Conservation (phyloP, 1,140 invertebrate species). For the Solenopsis invicta region DNA sequence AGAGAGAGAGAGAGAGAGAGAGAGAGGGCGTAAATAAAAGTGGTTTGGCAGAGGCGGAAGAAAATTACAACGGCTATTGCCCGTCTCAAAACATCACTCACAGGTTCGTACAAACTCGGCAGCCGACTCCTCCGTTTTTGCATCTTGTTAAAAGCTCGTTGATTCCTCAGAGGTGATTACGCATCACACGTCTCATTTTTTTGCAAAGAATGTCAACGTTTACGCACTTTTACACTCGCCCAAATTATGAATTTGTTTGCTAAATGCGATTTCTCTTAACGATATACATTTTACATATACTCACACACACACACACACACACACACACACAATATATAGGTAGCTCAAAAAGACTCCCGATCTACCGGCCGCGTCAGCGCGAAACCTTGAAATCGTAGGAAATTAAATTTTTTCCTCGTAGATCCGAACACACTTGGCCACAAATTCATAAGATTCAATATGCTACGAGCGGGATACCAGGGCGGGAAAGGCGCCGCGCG, state of each 20-base stretch:
- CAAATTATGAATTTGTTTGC: neutral
- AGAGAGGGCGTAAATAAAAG: constrained; percentile 54
- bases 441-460: constrained; percentile 85
- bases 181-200: neutral
- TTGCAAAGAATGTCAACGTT: neutral
- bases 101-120: neutral
- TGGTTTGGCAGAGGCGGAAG: constrained; percentile 40
- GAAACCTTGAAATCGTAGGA: constrained; percentile 79
- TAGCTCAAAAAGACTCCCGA: constrained; percentile 3
- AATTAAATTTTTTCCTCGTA: constrained; percentile 82
- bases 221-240: neutral
- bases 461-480: constrained; percentile 77
- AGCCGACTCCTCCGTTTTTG: neutral
- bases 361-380: constrained; percentile 69
- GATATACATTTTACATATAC: neutral
- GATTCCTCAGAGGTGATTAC: neutral
- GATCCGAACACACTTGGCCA: constrained; percentile 73
- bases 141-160: neutral
- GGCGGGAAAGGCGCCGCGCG: constrained; percentile 20
- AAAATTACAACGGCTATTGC: constrained; percentile 43
- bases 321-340: too few relatives aligned
- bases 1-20: neutral
- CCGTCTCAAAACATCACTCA: constrained; percentile 39
- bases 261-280: neutral
- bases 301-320: neutral